Evolutionary conservation across 2,113 vertebrate genomes (phyloP).

Genomic region (Psophia crepitans): DNA sequence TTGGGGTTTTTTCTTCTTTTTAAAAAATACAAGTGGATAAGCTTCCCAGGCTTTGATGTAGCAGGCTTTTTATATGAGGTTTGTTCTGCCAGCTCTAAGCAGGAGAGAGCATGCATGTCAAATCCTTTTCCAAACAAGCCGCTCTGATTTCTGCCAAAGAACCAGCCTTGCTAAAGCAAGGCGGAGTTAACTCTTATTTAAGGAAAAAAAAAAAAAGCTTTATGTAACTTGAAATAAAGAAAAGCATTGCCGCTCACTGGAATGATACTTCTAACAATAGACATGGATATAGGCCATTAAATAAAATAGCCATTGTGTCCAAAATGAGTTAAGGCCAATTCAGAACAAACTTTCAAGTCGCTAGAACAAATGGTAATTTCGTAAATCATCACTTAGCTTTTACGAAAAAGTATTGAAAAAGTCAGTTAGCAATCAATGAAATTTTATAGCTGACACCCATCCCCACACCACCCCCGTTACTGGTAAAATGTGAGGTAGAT

Average conservation of each 20-base stretch:
- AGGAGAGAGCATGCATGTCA: slow-evolving; percentile 22
- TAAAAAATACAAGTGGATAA: not conserved
- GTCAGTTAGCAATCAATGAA: not conserved
- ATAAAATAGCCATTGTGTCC: not conserved
- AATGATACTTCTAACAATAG: not conserved
- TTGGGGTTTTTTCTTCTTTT: not conserved
- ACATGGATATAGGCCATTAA: not conserved
- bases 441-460: not conserved
- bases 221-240: not conserved
- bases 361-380: not conserved
- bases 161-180: not conserved
- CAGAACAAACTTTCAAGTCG: not conserved
- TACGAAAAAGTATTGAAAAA: not conserved
- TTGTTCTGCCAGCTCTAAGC: slow-evolving; percentile 37
- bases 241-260: not conserved
- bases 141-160: slow-evolving; percentile 34
- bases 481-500: not conserved
- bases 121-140: slow-evolving; percentile 51
- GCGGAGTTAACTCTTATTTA: slow-evolving; percentile 14
- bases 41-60: slow-evolving; percentile 28
- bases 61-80: not conserved
- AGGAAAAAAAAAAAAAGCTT: not conserved
- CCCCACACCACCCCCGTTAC: not conserved
- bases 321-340: not conserved
- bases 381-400: not conserved